Evolutionary conservation across 2,797 vertebrate genomes (phyloP).

Genomic region (Poliocrania exsul): DNA sequence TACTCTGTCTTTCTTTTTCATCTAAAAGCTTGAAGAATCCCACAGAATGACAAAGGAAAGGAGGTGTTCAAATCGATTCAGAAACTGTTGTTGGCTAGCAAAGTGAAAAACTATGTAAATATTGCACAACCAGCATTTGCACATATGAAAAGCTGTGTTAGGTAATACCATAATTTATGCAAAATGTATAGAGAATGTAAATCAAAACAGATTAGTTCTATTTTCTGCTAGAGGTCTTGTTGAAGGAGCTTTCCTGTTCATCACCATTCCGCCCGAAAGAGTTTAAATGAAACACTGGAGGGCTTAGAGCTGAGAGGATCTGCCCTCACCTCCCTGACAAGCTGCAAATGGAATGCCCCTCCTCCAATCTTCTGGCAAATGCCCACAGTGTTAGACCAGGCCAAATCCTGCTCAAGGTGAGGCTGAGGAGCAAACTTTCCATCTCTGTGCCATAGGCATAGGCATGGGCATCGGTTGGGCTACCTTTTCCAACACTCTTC

Average conservation of each 20-base stretch:
- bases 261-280: neutral
- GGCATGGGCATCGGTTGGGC: neutral
- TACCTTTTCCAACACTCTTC: neutral
- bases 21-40: neutral
- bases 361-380: neutral
- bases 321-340: neutral
- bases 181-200: neutral
- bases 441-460: neutral
- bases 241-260: neutral
- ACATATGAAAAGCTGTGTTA: neutral
- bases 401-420: neutral
- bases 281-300: neutral
- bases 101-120: neutral
- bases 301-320: neutral
- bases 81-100: neutral
- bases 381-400: accelerated
- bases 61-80: neutral
- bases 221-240: neutral
- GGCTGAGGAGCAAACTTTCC: neutral
- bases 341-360: accelerated
- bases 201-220: neutral
- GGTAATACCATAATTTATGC: neutral
- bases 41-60: neutral
- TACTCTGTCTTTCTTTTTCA: neutral
- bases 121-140: neutral